Evolutionary conservation across 2,113 vertebrate genomes (phyloP), one percentile per base, ranked within the genome.

Genomic region (Cariama cristata): DNA sequence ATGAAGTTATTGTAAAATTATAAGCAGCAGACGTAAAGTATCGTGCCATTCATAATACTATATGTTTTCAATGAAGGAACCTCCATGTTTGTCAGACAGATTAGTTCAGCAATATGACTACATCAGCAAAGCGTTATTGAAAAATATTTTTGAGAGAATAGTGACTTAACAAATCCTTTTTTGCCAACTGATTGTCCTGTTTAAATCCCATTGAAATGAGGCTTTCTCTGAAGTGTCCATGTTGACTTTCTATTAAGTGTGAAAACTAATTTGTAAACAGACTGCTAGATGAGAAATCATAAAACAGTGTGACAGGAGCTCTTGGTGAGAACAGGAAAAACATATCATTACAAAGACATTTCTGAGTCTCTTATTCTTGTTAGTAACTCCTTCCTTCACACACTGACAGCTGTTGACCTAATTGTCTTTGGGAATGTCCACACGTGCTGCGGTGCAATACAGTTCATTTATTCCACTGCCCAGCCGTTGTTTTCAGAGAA

Each of bases 361-460:
- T 14, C 7, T 68, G 47, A 55, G 22, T 49, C 38, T 64, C 63
- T 68, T 71, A 26, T 11, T 83, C 45, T 71, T 67, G 18, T 55
- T 75, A 71, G 20, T 12, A 72, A 63, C 7, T 85, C 40, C 45
- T 26, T 55, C 69, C 44, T 76, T 88, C 62, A 56, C 44, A 27
- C 21, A 28, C 27, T 40, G 49, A 45, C 32, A 81, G 19, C 22
- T 26, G 12, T 16, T 72, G n/a, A 66, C 9, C 11, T 33, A 53
- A 68, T 42, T 83, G 26, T 53, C 76, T 80, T 66, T 62, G 38
- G 69, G 15, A 62, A 87, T 35, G 17, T 42, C 42, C 19, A 55
- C 0, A 0, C 2, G 4, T 22, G 30, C 24, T 79, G 40, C 44
- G 55, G 32, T 64, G 44, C 35, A 60, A 23, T 33, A 38, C 4